Evolutionary conservation across 2,888 invertebrate genomes (phyloP), one percentile per base, ranked within the genome.

Genomic region (Hydriomena furcata): DNA sequence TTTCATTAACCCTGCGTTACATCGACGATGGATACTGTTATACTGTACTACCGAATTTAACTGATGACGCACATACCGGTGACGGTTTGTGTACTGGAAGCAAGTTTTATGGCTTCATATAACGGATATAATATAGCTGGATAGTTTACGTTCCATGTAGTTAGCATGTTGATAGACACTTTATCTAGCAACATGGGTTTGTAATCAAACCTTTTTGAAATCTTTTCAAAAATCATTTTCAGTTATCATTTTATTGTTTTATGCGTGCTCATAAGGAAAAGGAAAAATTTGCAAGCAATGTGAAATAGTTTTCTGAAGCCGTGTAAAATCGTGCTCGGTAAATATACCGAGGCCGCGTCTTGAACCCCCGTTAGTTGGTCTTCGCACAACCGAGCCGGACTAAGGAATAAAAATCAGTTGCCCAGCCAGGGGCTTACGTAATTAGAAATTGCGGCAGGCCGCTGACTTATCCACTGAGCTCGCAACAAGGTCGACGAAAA

Each of bases 401-500:
- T 10, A 49, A 13, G 28, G 37, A 44, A 27, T 41, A 27, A 25
- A 44, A 12, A 42, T 30, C 25, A 47, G 38, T 35, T 10, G 27
- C 44, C 10, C 7, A 2, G 12, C 24, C 20, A n/a, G 49, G 59
- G 47, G 63, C 57, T 79, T 79, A 79, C 75, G 68, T 78, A 82
- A 83, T 79, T 68, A 69, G 66, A 72, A 69, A 75, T 80, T 73
- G 75, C 65, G 75, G 76, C 73, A 81, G 79, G 77, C 79, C 82
- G 79, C 78, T 81, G 76, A 80, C 79, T 79, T 77, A 67, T 69
- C 68, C 68, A 59, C 69, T 61, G 68, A 59, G 74, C 73, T 73
- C 64, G 72, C 72, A 75, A 73, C 88, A 90, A 90, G 89, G 89
- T 88, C 89, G 82, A 57, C 69, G 66, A 67, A 73, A 81, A 72